Conservation (phyloP, 2,113 vertebrate genomes). For the Corvus hawaiiensis region DNA sequence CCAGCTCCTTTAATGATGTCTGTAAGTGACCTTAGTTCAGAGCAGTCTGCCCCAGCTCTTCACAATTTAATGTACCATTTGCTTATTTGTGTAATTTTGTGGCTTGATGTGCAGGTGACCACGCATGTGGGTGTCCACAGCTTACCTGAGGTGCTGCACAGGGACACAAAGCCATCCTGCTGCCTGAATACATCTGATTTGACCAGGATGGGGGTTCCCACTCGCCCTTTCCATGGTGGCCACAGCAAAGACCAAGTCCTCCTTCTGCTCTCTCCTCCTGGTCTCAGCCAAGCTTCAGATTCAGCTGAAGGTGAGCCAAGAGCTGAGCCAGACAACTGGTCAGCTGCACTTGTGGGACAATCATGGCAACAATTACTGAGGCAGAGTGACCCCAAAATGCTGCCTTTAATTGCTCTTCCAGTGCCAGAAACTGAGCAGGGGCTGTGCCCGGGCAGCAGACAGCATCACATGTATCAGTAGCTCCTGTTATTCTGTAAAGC, state of each 20-base stretch:
- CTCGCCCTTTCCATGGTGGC: not conserved
- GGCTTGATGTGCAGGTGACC: not conserved
- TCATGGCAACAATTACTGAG: not conserved
- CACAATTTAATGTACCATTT: not conserved
- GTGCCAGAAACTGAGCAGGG: not conserved
- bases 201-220: not conserved
- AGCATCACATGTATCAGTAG: not conserved
- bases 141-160: not conserved
- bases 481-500: not conserved
- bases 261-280: not conserved
- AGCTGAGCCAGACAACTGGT: not conserved
- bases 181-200: not conserved
- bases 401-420: not conserved
- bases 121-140: accelerated
- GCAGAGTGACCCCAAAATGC: not conserved
- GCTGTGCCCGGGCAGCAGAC: not conserved
- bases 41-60: not conserved
- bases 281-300: not conserved
- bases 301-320: not conserved
- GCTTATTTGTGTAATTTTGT: not conserved
- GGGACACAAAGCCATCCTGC: not conserved
- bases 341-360: not conserved
- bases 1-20: not conserved
- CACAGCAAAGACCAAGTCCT: not conserved
- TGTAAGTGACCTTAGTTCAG: not conserved